These are phyloP conservation scores for Bothrops jararaca DNA, from an alignment of 2,113 vertebrate species.

Conservation along the genomic window DNA sequence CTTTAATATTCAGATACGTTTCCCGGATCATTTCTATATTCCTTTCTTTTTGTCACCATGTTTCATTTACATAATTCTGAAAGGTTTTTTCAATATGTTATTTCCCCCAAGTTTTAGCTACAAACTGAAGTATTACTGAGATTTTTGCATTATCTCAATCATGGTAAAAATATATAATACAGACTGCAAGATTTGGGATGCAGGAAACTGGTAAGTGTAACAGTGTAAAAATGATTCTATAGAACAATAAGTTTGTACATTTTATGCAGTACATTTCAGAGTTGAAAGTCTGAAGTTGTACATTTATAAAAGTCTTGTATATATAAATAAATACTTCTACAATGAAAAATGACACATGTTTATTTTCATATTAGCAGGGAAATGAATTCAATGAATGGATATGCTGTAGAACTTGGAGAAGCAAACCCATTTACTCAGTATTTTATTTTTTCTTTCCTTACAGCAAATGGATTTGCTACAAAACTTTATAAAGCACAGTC, in stretches of 20 bases:
- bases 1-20: not conserved
- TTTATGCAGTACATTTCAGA: not conserved
- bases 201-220: not conserved
- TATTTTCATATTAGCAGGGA: conserved; percentile 28
- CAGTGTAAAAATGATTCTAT: not conserved
- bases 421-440: conserved; percentile 31
- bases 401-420: conserved; percentile 33
- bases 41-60: not conserved
- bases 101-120: not conserved
- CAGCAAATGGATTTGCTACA: not conserved
- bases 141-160: not conserved
- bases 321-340: conserved; percentile 16
- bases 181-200: not conserved
- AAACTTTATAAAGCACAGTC: conserved; percentile 41
- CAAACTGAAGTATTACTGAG: not conserved
- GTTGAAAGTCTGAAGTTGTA: not conserved
- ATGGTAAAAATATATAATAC: not conserved
- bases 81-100: not conserved
- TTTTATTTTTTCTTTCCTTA: conserved; percentile 3
- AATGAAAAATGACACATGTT: conserved; percentile 15
- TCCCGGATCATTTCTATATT: not conserved
- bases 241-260: not conserved
- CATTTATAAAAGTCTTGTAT: not conserved
- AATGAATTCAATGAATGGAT: conserved; percentile 16
- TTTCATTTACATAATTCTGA: not conserved